Evolutionary conservation across 2,888 invertebrate genomes (phyloP).

Genomic region (Dicycla oo): DNA sequence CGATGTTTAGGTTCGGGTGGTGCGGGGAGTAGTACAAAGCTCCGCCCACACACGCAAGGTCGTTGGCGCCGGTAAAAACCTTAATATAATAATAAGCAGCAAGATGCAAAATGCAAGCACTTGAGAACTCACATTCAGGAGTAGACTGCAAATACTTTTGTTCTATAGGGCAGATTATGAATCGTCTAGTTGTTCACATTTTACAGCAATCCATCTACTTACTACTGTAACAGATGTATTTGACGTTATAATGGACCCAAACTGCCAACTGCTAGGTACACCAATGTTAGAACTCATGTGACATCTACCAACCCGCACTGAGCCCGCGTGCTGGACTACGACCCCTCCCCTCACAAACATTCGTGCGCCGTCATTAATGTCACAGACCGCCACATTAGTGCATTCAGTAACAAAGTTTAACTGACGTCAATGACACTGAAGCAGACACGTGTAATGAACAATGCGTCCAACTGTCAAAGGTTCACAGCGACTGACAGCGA

Average conservation of each 20-base stretch:
- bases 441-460: slow-evolving; percentile 16
- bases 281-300: no score
- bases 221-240: background rate
- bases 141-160: background rate
- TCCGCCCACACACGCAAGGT: no score
- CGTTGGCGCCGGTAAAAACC: no score
- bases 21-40: no score
- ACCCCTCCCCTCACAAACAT: no score
- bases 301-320: background rate
- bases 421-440: slow-evolving; percentile 35
- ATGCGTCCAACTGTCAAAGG: background rate
- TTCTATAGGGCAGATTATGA: background rate
- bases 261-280: background rate
- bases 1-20: no score
- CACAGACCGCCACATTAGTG: background rate
- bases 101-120: background rate
- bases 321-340: no score
- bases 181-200: background rate
- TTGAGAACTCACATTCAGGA: no score
- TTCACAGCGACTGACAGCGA: background rate
- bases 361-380: slow-evolving; percentile 12
- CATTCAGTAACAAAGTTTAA: slow-evolving; percentile 19
- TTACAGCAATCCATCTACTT: background rate
- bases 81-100: background rate
- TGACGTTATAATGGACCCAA: background rate